Evolutionary conservation across 2,888 invertebrate genomes (phyloP).

Genomic region (Sepiola atlantica): DNA sequence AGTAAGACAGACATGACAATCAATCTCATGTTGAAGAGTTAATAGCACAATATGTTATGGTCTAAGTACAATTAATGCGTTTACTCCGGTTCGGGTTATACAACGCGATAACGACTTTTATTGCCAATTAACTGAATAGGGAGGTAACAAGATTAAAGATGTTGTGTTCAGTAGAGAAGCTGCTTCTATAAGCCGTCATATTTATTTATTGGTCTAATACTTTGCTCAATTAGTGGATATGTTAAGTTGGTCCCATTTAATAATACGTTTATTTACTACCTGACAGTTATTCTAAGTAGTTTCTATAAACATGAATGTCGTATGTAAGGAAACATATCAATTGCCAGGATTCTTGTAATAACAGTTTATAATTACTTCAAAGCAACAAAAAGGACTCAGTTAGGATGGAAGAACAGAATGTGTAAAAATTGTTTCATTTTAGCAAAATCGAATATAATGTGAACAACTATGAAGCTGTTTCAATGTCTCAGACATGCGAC

Average conservation of each 20-base stretch:
- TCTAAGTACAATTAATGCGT: too few relatives aligned
- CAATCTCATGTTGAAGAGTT: too few relatives aligned
- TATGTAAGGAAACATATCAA: not conserved
- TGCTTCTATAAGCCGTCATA: too few relatives aligned
- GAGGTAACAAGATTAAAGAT: too few relatives aligned
- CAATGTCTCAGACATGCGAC: not conserved
- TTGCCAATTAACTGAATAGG: too few relatives aligned
- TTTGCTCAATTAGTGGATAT: not conserved
- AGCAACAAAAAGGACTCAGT: not conserved
- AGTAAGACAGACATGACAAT: too few relatives aligned
- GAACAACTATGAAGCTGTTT: not conserved
- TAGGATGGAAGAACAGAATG: not conserved
- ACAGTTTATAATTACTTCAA: not conserved
- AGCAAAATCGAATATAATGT: not conserved
- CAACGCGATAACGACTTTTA: too few relatives aligned
- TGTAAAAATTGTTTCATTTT: not conserved
- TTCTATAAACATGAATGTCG: not conserved
- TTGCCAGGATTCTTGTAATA: not conserved
- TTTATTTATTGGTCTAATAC: too few relatives aligned
- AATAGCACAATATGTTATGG: too few relatives aligned
- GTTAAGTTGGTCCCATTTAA: not conserved
- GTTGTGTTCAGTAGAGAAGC: too few relatives aligned
- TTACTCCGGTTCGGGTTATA: too few relatives aligned
- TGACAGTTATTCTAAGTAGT: not conserved
- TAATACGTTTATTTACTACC: not conserved